A percentile compares a stretch with the other conserved stretches of the same genome.
Evolutionary conservation across 1,140 invertebrate species (phyloP).

Genomic region (Cardiocondyla obscurior): DNA sequence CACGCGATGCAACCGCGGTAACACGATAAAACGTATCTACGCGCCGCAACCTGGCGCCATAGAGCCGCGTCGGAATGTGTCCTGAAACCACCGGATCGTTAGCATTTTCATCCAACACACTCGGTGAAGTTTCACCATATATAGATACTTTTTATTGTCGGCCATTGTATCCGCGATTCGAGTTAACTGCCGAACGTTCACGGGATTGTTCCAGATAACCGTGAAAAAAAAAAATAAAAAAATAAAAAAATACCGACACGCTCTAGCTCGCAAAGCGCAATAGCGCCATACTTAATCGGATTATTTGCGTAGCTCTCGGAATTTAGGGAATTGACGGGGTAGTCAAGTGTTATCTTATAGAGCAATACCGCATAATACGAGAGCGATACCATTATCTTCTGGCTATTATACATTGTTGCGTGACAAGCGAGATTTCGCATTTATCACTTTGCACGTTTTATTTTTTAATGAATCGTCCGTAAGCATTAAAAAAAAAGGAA

Average conservation of each 20-base stretch:
- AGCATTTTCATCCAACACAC: conserved; percentile 36
- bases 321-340: conserved; percentile 5
- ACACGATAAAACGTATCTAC: conserved; percentile 40
- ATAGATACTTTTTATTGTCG: conserved; percentile 43
- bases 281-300: conserved; percentile 43
- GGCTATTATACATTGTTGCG: neutral
- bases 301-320: conserved; percentile 21
- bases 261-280: conserved; percentile 12
- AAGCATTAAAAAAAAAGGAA: neutral
- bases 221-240: conserved; percentile 37
- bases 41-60: conserved; percentile 35
- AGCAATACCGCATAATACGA: conserved; percentile 11
- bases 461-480: too few species aligned
- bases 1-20: conserved; percentile 41
- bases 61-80: neutral
- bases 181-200: conserved; percentile 46
- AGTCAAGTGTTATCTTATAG: conserved; percentile 15
- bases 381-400: conserved; percentile 5
- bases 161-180: conserved; percentile 44
- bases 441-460: neutral
- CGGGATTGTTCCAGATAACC: conserved; percentile 27
- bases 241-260: too few species aligned
- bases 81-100: conserved; percentile 35
- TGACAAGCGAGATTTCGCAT: neutral
- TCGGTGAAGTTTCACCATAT: neutral